Evolutionary conservation across 2,797 vertebrate genomes (phyloP).

Genomic region (Xiphophorus birchmanni): DNA sequence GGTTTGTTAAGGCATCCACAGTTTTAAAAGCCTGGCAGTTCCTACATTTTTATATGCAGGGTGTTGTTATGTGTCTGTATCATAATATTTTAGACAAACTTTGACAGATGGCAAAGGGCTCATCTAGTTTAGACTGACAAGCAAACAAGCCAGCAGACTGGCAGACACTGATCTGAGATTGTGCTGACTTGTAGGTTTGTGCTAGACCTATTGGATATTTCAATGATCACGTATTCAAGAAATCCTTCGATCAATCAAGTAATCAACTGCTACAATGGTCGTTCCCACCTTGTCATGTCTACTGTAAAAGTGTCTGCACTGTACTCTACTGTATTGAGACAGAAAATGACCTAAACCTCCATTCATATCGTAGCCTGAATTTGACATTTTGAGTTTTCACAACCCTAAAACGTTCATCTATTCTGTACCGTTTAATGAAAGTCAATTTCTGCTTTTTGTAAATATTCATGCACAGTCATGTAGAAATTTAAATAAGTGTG

Average conservation of each 20-base stretch:
- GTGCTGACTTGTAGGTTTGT: conserved; percentile 35
- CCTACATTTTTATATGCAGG: not conserved
- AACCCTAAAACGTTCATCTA: not conserved
- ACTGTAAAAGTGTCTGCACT: not conserved
- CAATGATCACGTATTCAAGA: not conserved
- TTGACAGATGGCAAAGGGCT: conserved; percentile 45
- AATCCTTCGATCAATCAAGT: not conserved
- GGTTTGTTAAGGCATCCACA: not conserved
- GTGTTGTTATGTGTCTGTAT: not conserved
- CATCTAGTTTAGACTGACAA: conserved; percentile 23
- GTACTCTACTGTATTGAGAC: not conserved
- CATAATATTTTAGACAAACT: not conserved
- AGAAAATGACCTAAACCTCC: not conserved
- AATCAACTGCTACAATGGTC: not conserved
- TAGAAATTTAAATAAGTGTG: not conserved
- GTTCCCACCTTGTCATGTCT: not conserved
- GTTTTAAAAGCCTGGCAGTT: not conserved
- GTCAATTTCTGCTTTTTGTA: not conserved
- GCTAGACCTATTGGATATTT: not conserved
- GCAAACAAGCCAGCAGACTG: not conserved
- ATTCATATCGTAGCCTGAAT: not conserved
- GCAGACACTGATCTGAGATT: conserved; percentile 12
- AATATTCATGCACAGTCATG: not conserved
- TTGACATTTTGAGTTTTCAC: not conserved
- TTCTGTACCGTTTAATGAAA: not conserved